A percentile compares a stretch with the other conserved stretches of the same genome.
These are phyloP conservation scores for Galerucella calmariensis DNA, from an alignment of 2,888 invertebrate genomes.

Conservation along the genomic window DNA sequence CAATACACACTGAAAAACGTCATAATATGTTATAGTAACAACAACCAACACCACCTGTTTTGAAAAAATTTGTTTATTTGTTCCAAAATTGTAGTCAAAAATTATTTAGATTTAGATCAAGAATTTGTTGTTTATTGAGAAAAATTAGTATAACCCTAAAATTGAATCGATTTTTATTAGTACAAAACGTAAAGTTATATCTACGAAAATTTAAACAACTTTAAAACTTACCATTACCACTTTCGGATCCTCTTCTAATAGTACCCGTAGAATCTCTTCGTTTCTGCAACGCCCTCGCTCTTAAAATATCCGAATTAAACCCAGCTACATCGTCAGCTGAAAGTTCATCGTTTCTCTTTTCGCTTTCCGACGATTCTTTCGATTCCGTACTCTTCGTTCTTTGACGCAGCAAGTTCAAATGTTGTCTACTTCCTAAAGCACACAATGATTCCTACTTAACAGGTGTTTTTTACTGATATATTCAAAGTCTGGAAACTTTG, in stretches of 20 bases:
- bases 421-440: slow-evolving; percentile 53
- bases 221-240: slow-evolving; percentile 58
- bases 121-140: background rate
- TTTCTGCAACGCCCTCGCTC: slow-evolving; percentile 55
- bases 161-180: background rate
- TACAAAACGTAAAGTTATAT: slow-evolving; percentile 1
- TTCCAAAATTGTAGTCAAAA: background rate
- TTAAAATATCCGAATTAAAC: slow-evolving; percentile 59
- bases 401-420: slow-evolving; percentile 56
- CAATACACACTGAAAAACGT: too few relatives aligned
- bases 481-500: too few relatives aligned
- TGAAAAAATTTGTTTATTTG: background rate
- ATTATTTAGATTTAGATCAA: background rate
- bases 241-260: slow-evolving; percentile 67
- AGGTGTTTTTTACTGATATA: background rate
- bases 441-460: background rate
- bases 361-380: slow-evolving; percentile 63
- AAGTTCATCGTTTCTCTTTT: slow-evolving; percentile 54
- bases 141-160: slow-evolving; percentile 4
- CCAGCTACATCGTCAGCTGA: slow-evolving; percentile 61
- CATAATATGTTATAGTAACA: too few relatives aligned
- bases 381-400: slow-evolving; percentile 71
- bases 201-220: background rate
- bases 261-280: slow-evolving; percentile 66
- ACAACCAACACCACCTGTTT: too few relatives aligned